These are phyloP conservation scores for Maccullochella peelii DNA, from an alignment of 2,113 vertebrate genomes.

Conservation along the genomic window DNA sequence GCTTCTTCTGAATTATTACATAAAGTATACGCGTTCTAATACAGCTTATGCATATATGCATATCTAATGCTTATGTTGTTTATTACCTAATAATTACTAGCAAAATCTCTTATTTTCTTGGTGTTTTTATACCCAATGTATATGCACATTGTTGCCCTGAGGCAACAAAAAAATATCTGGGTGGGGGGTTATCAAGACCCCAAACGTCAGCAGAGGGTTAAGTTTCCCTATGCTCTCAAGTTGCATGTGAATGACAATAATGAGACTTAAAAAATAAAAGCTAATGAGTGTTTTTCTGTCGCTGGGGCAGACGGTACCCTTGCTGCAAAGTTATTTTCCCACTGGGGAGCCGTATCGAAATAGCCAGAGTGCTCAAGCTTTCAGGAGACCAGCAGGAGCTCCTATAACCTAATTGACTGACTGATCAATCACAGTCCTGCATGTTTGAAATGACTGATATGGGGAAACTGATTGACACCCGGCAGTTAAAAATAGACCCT, in stretches of 20 bases:
- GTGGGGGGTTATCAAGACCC: too few relatives aligned
- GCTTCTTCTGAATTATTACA: neutral
- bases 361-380: slow-evolving; percentile 37
- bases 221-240: neutral
- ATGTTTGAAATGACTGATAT: slow-evolving; percentile 66
- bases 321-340: slow-evolving; percentile 28
- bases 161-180: neutral
- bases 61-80: neutral
- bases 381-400: slow-evolving; percentile 62
- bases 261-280: slow-evolving; percentile 25
- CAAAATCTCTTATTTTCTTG: neutral
- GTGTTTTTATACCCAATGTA: neutral
- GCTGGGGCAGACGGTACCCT: neutral
- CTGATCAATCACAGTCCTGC: slow-evolving; percentile 69
- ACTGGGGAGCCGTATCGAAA: slow-evolving; percentile 42
- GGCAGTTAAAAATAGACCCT: slow-evolving; percentile 67
- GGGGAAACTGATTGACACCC: slow-evolving; percentile 67
- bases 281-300: slow-evolving; percentile 48
- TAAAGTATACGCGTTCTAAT: neutral
- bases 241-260: slow-evolving; percentile 15
- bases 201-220: neutral
- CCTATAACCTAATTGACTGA: slow-evolving; percentile 53
- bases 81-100: neutral
- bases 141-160: neutral
- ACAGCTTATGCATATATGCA: neutral